Base-by-base conservation (phyloP, 2,113 vertebrate species). In the Chaetorhynchus papuensis region DNA sequence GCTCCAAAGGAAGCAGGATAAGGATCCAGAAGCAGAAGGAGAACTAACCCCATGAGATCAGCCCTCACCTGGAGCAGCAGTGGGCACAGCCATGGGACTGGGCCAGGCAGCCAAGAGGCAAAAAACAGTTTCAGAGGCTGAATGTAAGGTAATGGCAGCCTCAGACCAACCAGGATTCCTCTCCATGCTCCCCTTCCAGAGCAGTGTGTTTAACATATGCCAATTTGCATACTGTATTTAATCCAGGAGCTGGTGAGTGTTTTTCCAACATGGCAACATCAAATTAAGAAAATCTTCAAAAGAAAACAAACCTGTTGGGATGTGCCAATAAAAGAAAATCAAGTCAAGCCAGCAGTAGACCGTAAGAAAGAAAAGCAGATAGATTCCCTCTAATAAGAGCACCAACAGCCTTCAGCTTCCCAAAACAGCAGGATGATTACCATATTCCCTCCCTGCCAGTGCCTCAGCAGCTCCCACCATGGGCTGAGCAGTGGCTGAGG, bases 31-130 rank as follows among this genome's bases (percentile, higher is more conserved):
- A 60, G 49, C 1, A 2, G 35, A n/a, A 13, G 7, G 33, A 71
- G 37, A 61, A 6, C 10, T 33, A 83, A 33, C 7, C 28, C 52
- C n/a, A 44, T 30, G 0, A 2, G 37, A 66, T 35, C 18, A 71
- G 22, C 10, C 44, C 13, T 71, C 28, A n/a, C 15, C 74, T 50
- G 2, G 1, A 52, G 23, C 72, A 66, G 52, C 68, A 39, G 10
- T 1, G 4, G 26, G 7, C 18, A 76, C 31, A 72, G 53, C 39
- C 26, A 3, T 1, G 0, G 68, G 22, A n/a, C 39, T 18, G 19
- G 13, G 35, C 42, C 19, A 6, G 31, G 47, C 57, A 75, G 31
- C 35, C 50, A 66, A 45, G 42, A 66, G n/a, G 18, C 26, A 68
- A 80, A 72, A 24, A 6, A 10, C 20, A 39, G 26, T 47, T 80